A percentile compares a stretch with the other conserved stretches of the same genome.
Evolutionary conservation across 2,888 invertebrate genomes (phyloP).

Genomic region (Schizaphis graminum): DNA sequence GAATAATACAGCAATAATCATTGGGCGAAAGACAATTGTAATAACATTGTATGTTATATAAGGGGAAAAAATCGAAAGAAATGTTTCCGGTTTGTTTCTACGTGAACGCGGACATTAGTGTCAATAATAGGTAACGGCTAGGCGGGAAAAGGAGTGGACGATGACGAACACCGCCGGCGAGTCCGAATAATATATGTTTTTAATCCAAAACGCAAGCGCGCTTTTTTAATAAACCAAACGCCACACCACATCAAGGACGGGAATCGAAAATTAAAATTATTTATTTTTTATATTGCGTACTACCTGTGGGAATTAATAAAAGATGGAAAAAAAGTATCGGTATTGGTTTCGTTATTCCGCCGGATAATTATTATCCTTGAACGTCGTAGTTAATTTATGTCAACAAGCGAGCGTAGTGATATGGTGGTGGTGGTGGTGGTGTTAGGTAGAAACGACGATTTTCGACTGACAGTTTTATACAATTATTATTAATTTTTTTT

Average conservation of each 20-base stretch:
- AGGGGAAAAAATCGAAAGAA: not conserved
- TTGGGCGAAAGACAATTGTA: not conserved
- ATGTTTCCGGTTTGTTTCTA: slow-evolving; percentile 7
- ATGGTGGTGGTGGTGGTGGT: no score
- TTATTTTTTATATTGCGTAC: not conserved
- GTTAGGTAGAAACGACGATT: slow-evolving; percentile 9
- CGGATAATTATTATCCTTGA: slow-evolving; percentile 49
- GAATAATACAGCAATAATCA: not conserved
- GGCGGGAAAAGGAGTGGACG: not conserved
- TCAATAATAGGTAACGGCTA: not conserved
- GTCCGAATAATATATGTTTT: not conserved
- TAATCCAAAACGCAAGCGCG: not conserved
- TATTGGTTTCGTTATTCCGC: not conserved
- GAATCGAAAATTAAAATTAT: not conserved
- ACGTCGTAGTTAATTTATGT: slow-evolving; percentile 42
- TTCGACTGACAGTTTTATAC: slow-evolving; percentile 22
- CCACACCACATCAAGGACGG: slow-evolving; percentile 14
- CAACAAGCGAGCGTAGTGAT: not conserved
- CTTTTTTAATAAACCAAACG: not conserved
- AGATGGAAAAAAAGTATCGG: not conserved
- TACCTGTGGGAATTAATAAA: not conserved
- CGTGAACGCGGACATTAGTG: not conserved
- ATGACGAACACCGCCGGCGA: not conserved
- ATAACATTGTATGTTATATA: not conserved
- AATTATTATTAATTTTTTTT: not conserved